Conservation (phyloP, 1,140 invertebrate species). For the Rhagoletis zephyria region DNA sequence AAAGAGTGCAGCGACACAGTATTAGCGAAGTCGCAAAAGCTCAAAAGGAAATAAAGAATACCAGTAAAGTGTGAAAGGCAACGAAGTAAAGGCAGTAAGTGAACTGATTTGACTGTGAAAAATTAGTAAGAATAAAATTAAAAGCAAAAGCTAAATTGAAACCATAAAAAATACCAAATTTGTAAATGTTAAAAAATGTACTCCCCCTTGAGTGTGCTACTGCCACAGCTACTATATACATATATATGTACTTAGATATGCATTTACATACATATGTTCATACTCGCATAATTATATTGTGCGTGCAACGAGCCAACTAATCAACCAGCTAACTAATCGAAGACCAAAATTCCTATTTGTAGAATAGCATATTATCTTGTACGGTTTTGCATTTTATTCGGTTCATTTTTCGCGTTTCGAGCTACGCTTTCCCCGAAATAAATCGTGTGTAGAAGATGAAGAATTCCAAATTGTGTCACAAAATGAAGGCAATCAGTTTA, state of each 20-base stretch:
- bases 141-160: background rate
- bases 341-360: slow-evolving; percentile 10
- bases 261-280: slow-evolving; percentile 16
- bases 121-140: background rate
- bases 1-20: background rate
- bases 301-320: slow-evolving; percentile 16
- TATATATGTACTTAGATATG: background rate
- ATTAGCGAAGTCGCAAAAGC: slow-evolving; percentile 4
- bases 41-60: slow-evolving; percentile 31
- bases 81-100: slow-evolving; percentile 31
- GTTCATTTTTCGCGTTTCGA: background rate
- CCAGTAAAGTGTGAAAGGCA: slow-evolving; percentile 11
- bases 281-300: slow-evolving; percentile 13
- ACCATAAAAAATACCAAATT: background rate
- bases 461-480: slow-evolving; percentile 35
- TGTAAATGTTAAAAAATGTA: background rate
- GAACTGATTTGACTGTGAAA: background rate
- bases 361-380: background rate
- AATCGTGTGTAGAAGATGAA: background rate
- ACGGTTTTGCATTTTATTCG: background rate
- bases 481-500: slow-evolving; percentile 48
- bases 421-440: background rate
- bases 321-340: slow-evolving; percentile 13
- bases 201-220: background rate
- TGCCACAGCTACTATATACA: slow-evolving; percentile 21